Evolutionary conservation across 2,797 vertebrate genomes (phyloP), one percentile per base, ranked within the genome.

Genomic region (Poecile montanus): DNA sequence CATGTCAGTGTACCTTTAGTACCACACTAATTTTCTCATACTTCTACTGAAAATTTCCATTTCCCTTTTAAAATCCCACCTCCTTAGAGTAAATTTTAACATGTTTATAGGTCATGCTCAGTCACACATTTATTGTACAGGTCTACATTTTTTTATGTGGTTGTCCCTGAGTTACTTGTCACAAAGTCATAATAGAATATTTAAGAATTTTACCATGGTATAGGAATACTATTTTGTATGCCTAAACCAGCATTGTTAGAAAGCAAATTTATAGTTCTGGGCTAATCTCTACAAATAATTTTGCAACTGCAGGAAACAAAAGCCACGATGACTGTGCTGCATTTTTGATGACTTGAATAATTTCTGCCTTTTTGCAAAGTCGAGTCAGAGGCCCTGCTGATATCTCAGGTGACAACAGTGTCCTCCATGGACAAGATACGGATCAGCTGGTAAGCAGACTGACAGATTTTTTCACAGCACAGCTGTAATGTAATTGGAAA

Each of bases 281-380:
- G 7, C 30, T 50, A 58, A 88, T 36, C 10, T 68, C 77, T 32
- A 44, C 19, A 81, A 53, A 70, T 62, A 9, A 45, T 74, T 84
- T 73, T 85, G 15, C 22, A 58, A 40, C 42, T 71, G 23, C 38
- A 90, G 38, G 85, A 86, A 85, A 36, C 54, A 82, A 92, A 88
- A 90, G 22, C 21, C 2, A 2, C 25, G 48, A 45, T 26, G 25
- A 44, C 32, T n/a, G 44, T 45, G 47, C n/a, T 92, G 14, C 21
- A 51, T 87, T 87, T 94, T 75, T 73, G 63, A 88, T 45, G 88
- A 83, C 21, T 90, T 92, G 51, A 40, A 87, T 61, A 75, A 76
- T 83, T 93, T 94, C 73, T 96, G 83, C 60, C 77, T 91, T 91
- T 74, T 75, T 8, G 2, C 32, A 50, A 74, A 72, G 32, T 19